Base-by-base conservation (phyloP, 1,140 invertebrate genomes). In the Zaprionus ghesquierei region DNA sequence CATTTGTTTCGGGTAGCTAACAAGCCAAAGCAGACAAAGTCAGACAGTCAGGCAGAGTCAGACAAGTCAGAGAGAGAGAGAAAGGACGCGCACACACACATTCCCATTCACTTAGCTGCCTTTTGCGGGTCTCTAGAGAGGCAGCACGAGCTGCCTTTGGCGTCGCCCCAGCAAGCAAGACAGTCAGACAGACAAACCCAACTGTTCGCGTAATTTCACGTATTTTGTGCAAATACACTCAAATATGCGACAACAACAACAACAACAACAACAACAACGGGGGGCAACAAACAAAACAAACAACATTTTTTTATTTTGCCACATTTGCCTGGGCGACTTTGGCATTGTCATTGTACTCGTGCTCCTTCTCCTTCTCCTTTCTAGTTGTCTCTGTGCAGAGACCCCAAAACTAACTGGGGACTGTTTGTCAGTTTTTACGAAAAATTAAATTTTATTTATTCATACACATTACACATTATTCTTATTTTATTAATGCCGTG, bases 401-500 rank as follows among this genome's bases (percentile, higher is more conserved):
- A n/a, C n/a, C 20, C 46, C 18, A 15, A 50, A 15, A 35, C 41
- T 35, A 41, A 63, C 79, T 81, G 60, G 68, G 72, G 73, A 77
- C 53, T 77, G 58, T 80, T 61, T 85, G 82, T 78, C 66, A 86
- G 81, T 81, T 85, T 85, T 78, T 87, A 65, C 60, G 82, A 78
- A 81, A 85, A 85, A 85, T 85, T 87, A 87, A 85, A 87, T 85
- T 87, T 85, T 85, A 85, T 87, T 85, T 85, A 85, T 85, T 85
- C 78, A 85, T 85, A 75, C 62, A 41, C 8, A 8, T n/a, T n/a
- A n/a, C n/a, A 41, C 35, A 78, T 72, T 68, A 68, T 72, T 54
- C 18, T 81, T 86, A 81, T 69, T 69, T 58, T 69, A 77, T 80
- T 86, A 81, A 86, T 81, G 56, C 51, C 56, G 27, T 56, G 60